Evolutionary conservation across 2,797 vertebrate species (phyloP), one percentile per base, ranked within the genome.

Genomic region (Menidia menidia): DNA sequence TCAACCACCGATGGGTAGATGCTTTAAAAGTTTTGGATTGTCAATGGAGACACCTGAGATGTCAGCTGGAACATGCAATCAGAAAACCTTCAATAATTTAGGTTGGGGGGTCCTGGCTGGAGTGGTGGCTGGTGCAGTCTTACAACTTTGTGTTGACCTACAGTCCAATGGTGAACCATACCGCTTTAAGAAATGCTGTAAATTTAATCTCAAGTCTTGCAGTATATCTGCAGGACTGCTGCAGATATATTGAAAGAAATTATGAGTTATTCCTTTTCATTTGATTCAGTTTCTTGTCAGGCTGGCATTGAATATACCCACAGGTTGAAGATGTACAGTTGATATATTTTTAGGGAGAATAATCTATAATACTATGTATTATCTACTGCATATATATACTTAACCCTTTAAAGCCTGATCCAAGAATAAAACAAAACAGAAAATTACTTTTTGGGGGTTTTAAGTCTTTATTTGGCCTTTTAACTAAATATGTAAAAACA

Each of bases 11-110:
- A 80, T 71, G 74, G 79, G 65, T 5, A 65, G 74, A 72, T 44
- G 25, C 79, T 43, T 77, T 82, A 47, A 75, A 72, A 61, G 75
- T 78, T 67, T 33, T 64, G 50, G 64, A 5, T 16, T 53, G 35
- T 64, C 2, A n/a, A 48, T 52, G 65, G 73, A 73, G 68, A 67
- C 79, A 75, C 71, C 75, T 54, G 75, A 77, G 72, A 77, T 79
- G 58, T 64, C 68, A 54, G 71, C 55, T 52, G 67, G 76, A 57
- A 66, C 77, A 75, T 16, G n/a, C 72, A 66, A 85, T 88, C 73
- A 78, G 69, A 66, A 77, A 62, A 71, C 19, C 51, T 59, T 86
- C 53, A 87, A 89, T 87, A 68, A 83, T 89, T 85, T 64, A 88
- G 61, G 64, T 16, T 14, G 14, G 65, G 31, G 32, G 55, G 30